phyloP scores from a whole-genome alignment of 2,113 vertebrate genomes.

The Boulengeromyrus knoepffleri region DNA sequence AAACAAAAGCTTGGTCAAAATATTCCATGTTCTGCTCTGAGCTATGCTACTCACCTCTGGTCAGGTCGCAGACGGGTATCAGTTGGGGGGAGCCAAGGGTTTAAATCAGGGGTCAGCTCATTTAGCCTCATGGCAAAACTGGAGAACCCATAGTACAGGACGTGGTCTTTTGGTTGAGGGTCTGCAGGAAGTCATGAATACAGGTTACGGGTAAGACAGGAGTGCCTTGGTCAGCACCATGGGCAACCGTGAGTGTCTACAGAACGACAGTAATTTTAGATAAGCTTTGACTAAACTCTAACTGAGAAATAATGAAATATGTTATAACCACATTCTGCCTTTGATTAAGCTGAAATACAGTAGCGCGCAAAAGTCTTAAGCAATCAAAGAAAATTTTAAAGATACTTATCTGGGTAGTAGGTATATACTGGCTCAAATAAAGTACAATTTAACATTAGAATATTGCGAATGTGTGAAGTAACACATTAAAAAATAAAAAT shows the following conservation, averaged over 20 bases:
- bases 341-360: neutral
- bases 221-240: neutral
- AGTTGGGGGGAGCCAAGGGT: conserved; percentile 67
- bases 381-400: neutral
- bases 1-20: neutral
- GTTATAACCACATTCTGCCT: neutral
- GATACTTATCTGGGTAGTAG: neutral
- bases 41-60: conserved; percentile 67
- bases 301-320: neutral
- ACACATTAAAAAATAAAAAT: neutral
- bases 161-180: conserved; percentile 71
- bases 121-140: conserved; percentile 81
- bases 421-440: neutral
- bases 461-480: neutral
- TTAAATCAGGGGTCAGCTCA: conserved; percentile 71
- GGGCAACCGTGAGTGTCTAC: neutral
- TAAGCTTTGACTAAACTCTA: neutral
- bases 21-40: neutral
- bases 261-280: neutral
- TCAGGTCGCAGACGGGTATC: conserved; percentile 81
- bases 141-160: conserved; percentile 78
- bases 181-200: conserved; percentile 50
- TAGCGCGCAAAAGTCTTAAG: neutral
- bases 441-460: neutral
- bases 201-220: neutral